These are phyloP conservation scores for Syngnathus rostellatus DNA, from an alignment of 2,797 vertebrate species.

Conservation along the genomic window DNA sequence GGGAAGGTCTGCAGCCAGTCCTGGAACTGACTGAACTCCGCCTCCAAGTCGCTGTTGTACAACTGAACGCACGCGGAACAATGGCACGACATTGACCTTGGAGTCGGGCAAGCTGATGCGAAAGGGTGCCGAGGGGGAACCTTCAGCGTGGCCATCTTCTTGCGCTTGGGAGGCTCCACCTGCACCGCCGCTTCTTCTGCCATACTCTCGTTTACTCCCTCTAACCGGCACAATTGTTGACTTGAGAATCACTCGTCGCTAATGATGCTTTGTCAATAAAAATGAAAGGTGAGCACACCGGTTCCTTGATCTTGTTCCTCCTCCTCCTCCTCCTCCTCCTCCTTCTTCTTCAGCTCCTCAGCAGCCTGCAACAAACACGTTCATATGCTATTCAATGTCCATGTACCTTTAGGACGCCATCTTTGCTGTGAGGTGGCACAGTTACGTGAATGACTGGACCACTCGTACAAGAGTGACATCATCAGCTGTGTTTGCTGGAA, in stretches of 20 bases:
- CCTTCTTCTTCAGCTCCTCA: slow-evolving; percentile 13
- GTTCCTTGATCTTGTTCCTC: slow-evolving; percentile 40
- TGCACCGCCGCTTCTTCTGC: slow-evolving; percentile 61
- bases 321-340: slow-evolving; percentile 14
- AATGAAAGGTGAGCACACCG: neutral
- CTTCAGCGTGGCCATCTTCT: slow-evolving; percentile 75
- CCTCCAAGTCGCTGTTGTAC: slow-evolving; percentile 79
- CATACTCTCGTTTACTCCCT: slow-evolving; percentile 65
- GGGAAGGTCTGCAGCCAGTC: slow-evolving; percentile 85
- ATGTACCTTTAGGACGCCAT: too few species aligned
- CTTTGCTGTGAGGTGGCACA: too few species aligned
- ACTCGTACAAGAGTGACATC: too few species aligned
- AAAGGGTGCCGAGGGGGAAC: slow-evolving; percentile 44
- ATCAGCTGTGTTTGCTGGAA: too few species aligned
- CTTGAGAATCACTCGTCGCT: neutral
- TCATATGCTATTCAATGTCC: neutral
- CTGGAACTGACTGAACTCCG: slow-evolving; percentile 84
- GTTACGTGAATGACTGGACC: too few species aligned
- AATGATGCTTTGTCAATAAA: neutral
- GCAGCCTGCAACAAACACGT: slow-evolving; percentile 36
- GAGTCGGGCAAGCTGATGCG: too few species aligned
- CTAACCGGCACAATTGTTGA: slow-evolving; percentile 43
- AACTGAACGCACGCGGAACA: slow-evolving; percentile 62
- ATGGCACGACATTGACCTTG: neutral
- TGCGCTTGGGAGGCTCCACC: slow-evolving; percentile 68